Evolutionary conservation across 2,888 invertebrate species (phyloP).

Genomic region (Scaptomyza caliginosa): DNA sequence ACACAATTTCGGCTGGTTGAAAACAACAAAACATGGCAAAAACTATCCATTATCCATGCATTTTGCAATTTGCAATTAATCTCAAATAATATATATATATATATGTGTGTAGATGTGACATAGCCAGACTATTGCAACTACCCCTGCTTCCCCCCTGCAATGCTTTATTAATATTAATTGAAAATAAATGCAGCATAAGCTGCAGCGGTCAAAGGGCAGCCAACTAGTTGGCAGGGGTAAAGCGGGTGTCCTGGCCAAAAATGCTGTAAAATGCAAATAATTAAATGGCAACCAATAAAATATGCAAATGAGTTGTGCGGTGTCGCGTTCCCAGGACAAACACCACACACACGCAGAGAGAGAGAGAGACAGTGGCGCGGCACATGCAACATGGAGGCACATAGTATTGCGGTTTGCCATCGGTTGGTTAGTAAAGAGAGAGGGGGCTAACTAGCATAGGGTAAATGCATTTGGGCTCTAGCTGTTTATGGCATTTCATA

Average conservation of each 20-base stretch:
- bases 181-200: conserved; percentile 78
- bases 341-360: conserved; percentile 1
- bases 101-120: not conserved
- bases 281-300: conserved; percentile 82
- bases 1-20: conserved; percentile 10
- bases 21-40: conserved; percentile 9
- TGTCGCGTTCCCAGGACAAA: conserved; percentile 34
- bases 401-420: conserved; percentile 8
- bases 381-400: conserved; percentile 11
- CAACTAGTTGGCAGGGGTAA: not conserved
- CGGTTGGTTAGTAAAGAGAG: not conserved
- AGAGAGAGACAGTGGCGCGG: conserved; percentile 6
- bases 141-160: not conserved
- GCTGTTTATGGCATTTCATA: conserved; percentile 48
- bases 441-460: not conserved
- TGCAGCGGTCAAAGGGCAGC: conserved; percentile 51
- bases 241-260: conserved; percentile 43
- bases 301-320: conserved; percentile 80
- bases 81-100: conserved; percentile 31
- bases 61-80: conserved; percentile 61
- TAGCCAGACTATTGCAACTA: not conserved
- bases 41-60: conserved; percentile 23
- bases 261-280: conserved; percentile 80
- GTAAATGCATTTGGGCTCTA: conserved; percentile 1
- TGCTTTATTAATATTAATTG: conserved; percentile 79